phyloP scores from a whole-genome alignment of 2,113 vertebrate species.

The Burhinus bistriatus region DNA sequence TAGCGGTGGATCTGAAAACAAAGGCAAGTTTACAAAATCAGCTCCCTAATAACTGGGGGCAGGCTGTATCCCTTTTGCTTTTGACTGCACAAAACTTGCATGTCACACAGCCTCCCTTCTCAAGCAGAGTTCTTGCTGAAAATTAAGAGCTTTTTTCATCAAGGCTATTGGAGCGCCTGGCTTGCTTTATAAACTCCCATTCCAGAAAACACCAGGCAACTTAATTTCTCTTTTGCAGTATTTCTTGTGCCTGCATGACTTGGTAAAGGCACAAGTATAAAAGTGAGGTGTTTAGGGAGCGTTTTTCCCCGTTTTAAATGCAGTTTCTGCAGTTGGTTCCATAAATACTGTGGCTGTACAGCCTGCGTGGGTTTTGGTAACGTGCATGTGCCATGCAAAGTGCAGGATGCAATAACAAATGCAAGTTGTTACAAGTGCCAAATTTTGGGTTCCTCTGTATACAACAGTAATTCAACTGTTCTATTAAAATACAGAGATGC shows the following conservation, averaged over 20 bases:
- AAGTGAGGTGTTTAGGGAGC: not conserved
- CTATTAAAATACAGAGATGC: slow-evolving; percentile 12
- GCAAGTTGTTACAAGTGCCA: slow-evolving; percentile 69
- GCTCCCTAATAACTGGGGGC: not conserved
- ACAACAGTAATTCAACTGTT: not conserved
- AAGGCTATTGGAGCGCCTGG: not conserved
- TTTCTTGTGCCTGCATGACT: slow-evolving; percentile 21
- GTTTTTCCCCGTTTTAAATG: not conserved
- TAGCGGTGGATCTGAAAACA: not conserved
- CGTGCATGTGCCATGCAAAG: not conserved
- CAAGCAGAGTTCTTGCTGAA: not conserved
- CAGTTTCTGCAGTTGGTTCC: slow-evolving; percentile 20
- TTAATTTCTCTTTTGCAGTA: not conserved
- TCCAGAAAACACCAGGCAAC: not conserved
- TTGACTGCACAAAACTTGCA: not conserved
- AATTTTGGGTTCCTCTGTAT: slow-evolving; percentile 47
- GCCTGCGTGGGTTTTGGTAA: not conserved
- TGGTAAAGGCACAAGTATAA: not conserved
- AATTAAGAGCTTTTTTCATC: not conserved
- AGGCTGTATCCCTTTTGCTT: not conserved
- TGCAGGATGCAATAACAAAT: slow-evolving; percentile 67
- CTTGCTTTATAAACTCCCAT: not conserved
- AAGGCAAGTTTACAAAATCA: not conserved
- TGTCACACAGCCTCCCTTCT: not conserved
- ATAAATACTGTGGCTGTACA: not conserved